Evolutionary conservation across 1,140 invertebrate genomes (phyloP).

Genomic region (Coptotermes formosanus): DNA sequence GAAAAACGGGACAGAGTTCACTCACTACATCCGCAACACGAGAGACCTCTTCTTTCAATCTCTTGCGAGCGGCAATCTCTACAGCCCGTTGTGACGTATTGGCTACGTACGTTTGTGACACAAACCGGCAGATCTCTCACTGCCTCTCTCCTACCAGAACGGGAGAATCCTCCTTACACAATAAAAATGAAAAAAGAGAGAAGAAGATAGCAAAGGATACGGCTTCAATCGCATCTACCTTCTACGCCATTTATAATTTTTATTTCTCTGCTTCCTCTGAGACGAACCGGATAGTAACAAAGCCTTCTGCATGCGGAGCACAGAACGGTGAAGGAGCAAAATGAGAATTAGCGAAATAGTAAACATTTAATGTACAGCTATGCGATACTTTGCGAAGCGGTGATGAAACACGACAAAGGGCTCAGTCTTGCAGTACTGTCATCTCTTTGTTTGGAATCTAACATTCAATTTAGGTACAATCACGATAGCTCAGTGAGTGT

Average conservation of each 20-base stretch:
- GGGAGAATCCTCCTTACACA: not conserved
- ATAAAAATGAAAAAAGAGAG: not conserved
- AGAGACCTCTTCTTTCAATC: not conserved
- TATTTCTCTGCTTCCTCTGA: not conserved
- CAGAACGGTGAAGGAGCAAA: not conserved
- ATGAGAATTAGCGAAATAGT: not conserved
- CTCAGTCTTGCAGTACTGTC: too few relatives aligned
- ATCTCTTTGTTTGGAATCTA: too few relatives aligned
- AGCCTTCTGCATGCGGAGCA: not conserved
- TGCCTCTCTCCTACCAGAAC: not conserved
- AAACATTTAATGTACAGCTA: slow-evolving; percentile 7
- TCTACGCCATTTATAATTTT: not conserved
- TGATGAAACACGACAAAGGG: too few relatives aligned
- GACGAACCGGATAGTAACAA: not conserved
- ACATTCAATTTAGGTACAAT: too few relatives aligned
- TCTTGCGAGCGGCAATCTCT: not conserved
- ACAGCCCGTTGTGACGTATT: not conserved
- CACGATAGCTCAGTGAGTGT: too few relatives aligned
- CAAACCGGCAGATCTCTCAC: not conserved
- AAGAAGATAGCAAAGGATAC: not conserved
- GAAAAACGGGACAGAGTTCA: not conserved
- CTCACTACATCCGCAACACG: not conserved
- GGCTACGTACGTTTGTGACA: not conserved
- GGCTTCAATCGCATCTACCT: not conserved
- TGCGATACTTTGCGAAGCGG: too few relatives aligned